Conservation (phyloP, 1,140 invertebrate genomes). For the Pseudomyrmex gracilis region DNA sequence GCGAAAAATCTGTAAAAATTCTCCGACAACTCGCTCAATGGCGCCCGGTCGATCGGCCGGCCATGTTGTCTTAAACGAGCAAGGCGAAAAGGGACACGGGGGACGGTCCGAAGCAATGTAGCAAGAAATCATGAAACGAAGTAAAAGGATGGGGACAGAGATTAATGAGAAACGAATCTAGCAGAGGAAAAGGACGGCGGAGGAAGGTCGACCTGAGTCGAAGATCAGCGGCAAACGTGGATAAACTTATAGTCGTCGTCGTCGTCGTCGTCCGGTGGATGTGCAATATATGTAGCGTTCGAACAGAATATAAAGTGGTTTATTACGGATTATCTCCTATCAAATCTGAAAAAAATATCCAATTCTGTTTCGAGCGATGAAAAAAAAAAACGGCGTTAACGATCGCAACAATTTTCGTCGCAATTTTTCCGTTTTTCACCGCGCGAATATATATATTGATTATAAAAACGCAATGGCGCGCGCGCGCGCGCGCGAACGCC, state of each 20-base stretch:
- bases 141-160: slow-evolving; percentile 80
- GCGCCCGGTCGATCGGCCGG: slow-evolving; percentile 73
- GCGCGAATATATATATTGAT: not conserved
- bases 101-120: slow-evolving; percentile 61
- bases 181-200: slow-evolving; percentile 56
- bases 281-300: not conserved
- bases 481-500: not conserved
- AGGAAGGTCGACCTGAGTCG: slow-evolving; percentile 41
- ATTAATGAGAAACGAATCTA: slow-evolving; percentile 83
- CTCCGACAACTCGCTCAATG: slow-evolving; percentile 46
- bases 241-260: slow-evolving; percentile 15
- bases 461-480: slow-evolving; percentile 12
- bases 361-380: not conserved
- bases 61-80: slow-evolving; percentile 75
- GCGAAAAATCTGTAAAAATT: slow-evolving; percentile 35
- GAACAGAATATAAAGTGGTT: not conserved
- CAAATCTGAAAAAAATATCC: not conserved
- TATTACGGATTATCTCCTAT: slow-evolving; percentile 1
- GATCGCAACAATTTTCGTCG: not conserved
- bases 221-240: slow-evolving; percentile 27
- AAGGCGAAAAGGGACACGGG: slow-evolving; percentile 60
- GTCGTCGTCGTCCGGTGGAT: slow-evolving; percentile 4
- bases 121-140: slow-evolving; percentile 80
- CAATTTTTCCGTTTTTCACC: not conserved
- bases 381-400: not conserved